Base-by-base conservation (phyloP, 2,113 vertebrate species). In the Pygoscelis adeliae region DNA sequence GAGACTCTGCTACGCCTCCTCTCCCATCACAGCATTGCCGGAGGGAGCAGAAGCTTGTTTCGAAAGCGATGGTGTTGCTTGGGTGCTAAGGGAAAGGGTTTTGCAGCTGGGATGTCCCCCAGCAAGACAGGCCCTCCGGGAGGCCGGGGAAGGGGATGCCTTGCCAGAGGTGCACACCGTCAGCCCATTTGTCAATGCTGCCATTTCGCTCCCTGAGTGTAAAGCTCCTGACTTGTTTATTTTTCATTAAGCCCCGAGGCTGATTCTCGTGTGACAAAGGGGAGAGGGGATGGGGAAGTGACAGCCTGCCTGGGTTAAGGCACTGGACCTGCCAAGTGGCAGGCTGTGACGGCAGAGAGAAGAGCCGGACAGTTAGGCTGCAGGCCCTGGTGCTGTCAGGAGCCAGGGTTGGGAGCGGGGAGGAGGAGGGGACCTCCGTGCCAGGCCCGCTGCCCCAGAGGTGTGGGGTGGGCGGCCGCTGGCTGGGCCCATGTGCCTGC, bases 401-500 rank as follows among this genome's bases (percentile, higher is more conserved):
- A 81, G 36, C 27, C 0, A 0, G 79, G 34, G 16, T 47, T 32
- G 40, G 53, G 53, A 86, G 44, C 0, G 0, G 21, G 46, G 6
- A 42, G 30, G 84, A 74, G 53, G 15, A 58, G 32, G 21, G 46
- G 10, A 76, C 18, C 25, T 36, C 56, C 11, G 2, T 58, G 47
- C 40, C 55, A 46, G 71, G 5, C 5, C 69, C 2, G 2, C 38
- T 46, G 47, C 26, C 38, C 44, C 18, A 40, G 32, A 55, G 22
- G 29, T 47, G 40, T 0, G 0, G 53, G 42, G 12, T 30, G 30
- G n/a, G 59, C 1, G 6, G 67, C 36, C 0, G 0, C 23, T 0
- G 0, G 40, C 58, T 2, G 2, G 67, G 44, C 22, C 67, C 0
- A 0, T 36, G 18, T 78, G 72, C 38, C 76, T 77, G 63, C 30